These are phyloP conservation scores for Phasia obesa DNA, from an alignment of 2,888 invertebrate species.

Conservation along the genomic window DNA sequence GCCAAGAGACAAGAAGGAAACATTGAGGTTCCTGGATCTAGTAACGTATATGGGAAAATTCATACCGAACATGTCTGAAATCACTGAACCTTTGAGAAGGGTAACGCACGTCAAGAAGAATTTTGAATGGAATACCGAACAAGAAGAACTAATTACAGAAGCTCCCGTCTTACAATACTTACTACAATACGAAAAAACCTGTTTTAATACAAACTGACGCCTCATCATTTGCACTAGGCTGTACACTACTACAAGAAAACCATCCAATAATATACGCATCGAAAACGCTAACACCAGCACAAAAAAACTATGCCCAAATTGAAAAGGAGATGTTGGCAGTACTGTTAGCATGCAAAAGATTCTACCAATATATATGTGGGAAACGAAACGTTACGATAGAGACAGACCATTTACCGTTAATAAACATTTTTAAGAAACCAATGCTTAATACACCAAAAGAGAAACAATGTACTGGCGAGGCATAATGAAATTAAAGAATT, in stretches of 20 bases:
- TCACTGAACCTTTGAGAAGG: neutral
- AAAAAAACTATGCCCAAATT: constrained; percentile 13
- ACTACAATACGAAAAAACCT: neutral
- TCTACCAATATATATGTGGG: constrained; percentile 1
- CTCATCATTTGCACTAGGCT: neutral
- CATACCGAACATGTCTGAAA: neutral
- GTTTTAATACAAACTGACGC: neutral
- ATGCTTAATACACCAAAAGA: neutral
- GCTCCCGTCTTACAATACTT: neutral
- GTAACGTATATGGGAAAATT: neutral
- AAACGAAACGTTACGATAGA: neutral
- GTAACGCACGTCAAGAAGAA: neutral
- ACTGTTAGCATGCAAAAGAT: neutral
- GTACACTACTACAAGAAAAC: neutral
- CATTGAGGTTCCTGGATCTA: neutral
- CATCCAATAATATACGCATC: neutral
- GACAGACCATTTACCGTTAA: neutral
- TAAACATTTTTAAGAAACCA: neutral
- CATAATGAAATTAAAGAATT: too few relatives aligned
- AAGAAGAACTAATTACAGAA: neutral
- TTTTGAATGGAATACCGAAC: neutral
- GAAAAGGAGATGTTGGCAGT: constrained; percentile 15
- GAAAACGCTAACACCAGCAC: neutral
- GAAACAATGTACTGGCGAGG: too few relatives aligned
- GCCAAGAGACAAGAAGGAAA: too few relatives aligned